Evolutionary conservation across 2,797 vertebrate species (phyloP), one percentile per base, ranked within the genome.

Genomic region (Eutrigla gurnardus): DNA sequence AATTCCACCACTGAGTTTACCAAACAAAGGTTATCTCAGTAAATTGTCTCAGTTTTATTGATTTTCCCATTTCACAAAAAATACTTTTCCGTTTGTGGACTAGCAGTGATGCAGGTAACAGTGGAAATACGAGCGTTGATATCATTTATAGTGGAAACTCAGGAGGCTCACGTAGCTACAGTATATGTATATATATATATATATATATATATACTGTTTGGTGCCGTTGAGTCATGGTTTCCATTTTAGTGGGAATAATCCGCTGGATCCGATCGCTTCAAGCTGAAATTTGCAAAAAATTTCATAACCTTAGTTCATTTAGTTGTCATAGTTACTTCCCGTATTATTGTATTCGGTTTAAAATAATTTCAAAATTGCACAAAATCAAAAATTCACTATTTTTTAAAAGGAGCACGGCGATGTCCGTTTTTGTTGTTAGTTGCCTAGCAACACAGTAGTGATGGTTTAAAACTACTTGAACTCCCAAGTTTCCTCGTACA

Each of bases 381-480:
- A 43, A 37, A 40, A 6, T 10, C n/a, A 42, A 6, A 54, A 50
- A 13, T 43, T 60, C 14, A 0, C n/a, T 7, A 3, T 43, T 66
- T 69, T 35, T 2, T 5, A 47, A 52, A 50, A 3, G 18, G 7
- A 81, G 39, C 6, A 13, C 57, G 36, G 12, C 11, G 32, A 42
- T 59, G 37, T 52, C n/a, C n/a, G 18, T 67, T 43, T 43, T 65
- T 68, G 46, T 68, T 67, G 15, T 64, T 35, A 37, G 74, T 74
- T 71, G 58, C 66, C 18, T 67, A 65, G 75, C 53, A 65, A 74
- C 74, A 46, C 25, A 37, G 18, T 63, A 73, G 58, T 64, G 15
- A 81, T 52, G 42, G 32, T 33, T 53, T 36, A 33, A 17, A 68
- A 59, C 25, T 35, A 35, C 43, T 36, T 69, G 33, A 83, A 73